A percentile compares a stretch with the other conserved stretches of the same genome.
These are phyloP conservation scores for Nesidiocoris tenuis DNA, from an alignment of 2,888 invertebrate species.

Conservation along the genomic window DNA sequence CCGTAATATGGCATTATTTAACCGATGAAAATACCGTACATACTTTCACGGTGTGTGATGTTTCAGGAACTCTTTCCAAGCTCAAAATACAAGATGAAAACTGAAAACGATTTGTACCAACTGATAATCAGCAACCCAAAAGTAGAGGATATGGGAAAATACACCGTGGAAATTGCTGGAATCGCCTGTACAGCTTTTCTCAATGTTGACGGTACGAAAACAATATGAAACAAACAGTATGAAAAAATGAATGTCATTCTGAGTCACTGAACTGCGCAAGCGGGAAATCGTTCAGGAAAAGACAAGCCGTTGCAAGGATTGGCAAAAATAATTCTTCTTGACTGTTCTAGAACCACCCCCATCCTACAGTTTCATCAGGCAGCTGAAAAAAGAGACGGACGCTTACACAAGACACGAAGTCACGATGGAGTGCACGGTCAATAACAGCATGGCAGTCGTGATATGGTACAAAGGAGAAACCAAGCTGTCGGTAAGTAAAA, in stretches of 20 bases:
- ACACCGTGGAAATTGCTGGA: slow-evolving; percentile 91
- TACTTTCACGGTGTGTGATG: slow-evolving; percentile 19
- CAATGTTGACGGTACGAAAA: slow-evolving; percentile 76
- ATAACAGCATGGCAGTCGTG: slow-evolving; percentile 90
- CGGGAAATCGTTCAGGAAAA: no score
- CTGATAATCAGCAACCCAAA: slow-evolving; percentile 87
- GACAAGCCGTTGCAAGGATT: no score
- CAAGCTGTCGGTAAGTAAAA: slow-evolving; percentile 61
- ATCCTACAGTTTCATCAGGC: slow-evolving; percentile 87
- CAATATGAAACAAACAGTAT: background rate
- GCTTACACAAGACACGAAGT: slow-evolving; percentile 90
- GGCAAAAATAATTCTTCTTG: no score
- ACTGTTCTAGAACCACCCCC: slow-evolving; percentile 82
- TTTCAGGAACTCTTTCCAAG: slow-evolving; percentile 89
- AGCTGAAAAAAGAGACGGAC: slow-evolving; percentile 81
- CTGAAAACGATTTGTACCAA: slow-evolving; percentile 87
- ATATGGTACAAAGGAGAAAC: slow-evolving; percentile 85
- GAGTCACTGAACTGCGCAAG: no score
- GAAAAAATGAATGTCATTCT: no score
- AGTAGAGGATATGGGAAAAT: slow-evolving; percentile 96
- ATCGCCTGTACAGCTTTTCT: slow-evolving; percentile 85
- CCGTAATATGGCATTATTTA: background rate
- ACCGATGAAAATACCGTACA: background rate
- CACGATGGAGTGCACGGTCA: slow-evolving; percentile 88
- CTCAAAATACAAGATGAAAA: slow-evolving; percentile 93